Evolutionary conservation across 2,888 invertebrate genomes (phyloP), one percentile per base, ranked within the genome.

Genomic region (Drosophila siamana): DNA sequence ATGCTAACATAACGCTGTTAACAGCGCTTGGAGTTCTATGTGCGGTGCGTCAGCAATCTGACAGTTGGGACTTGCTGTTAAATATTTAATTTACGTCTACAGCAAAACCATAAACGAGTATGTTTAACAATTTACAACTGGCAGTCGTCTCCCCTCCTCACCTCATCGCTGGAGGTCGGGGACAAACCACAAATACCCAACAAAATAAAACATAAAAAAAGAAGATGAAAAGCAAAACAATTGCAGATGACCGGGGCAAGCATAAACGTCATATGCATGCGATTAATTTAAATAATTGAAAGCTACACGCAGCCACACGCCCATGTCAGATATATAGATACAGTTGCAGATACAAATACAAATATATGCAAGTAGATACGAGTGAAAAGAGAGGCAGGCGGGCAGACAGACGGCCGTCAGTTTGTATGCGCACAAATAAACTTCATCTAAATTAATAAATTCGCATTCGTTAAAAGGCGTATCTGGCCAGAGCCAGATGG

Each of bases 231-330:
- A 48, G 28, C 15, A 33, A 51, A 33, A 44, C 33, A 36, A 36
- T 57, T 19, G 28, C 11, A 52, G 26, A 54, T 28, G 22, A 2
- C 6, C 15, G 22, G 8, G 9, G 7, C 41, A 13, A 38, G 36
- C 44, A 59, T 57, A 16, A 46, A 24, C 59, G 13, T 52, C 55
- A 62, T 44, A 68, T 73, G 52, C 63, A 73, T 36, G 52, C 72
- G 56, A 72, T 72, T 73, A 64, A 67, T 73, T 72, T 64, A 68
- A 68, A 63, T 71, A 72, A 69, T 76, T 74, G 57, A 68, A 74
- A 71, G 46, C 61, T 50, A 70, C 43, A 67, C 41, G 47, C 63
- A 61, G 33, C 13, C 19, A 26, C 46, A 61, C 16, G 52, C 38
- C 15, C 44, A 15, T 56, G 54, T 40, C 54, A 41, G 13, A 36